Evolutionary conservation across 1,140 invertebrate species (phyloP), one percentile per base, ranked within the genome.

Genomic region (Berghia stephanieae): DNA sequence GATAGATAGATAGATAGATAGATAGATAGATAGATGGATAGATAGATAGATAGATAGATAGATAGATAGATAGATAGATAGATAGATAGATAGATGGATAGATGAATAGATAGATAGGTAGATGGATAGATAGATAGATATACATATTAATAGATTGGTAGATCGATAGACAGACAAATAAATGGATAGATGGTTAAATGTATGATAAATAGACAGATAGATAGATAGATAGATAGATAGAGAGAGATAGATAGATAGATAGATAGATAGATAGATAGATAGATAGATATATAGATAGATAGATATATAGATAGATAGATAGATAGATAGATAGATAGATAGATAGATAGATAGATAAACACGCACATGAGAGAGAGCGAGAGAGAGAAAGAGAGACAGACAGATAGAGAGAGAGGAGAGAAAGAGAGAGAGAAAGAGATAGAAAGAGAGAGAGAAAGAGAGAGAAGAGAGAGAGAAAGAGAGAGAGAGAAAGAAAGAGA

Each of bases 61-160:
- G 66, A 68, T 31, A 68, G 66, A 68, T 31, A 68, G 66, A 68
- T 31, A 68, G 66, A 68, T 31, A 68, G 66, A 68, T 31, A 68
- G 66, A 68, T 31, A 68, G 66, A 68, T 31, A 68, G 66, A 68
- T 31, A 68, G 66, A 68, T 31, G 40, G 66, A 68, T 31, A 68
- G 38, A 34, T 24, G 43, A 24, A 75, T 3, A 63, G 31, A 75
- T 16, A 60, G 36, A 66, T n/a, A 63, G 55, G 10, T 8, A 43
- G 3, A 24, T 36, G 42, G 40, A 38, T 24, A 38, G 6, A 63
- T 27, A n/a, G 46, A n/a, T n/a, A n/a, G n/a, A n/a, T n/a, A n/a
- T n/a, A n/a, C n/a, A n/a, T n/a, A n/a, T n/a, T n/a, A n/a, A n/a
- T n/a, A n/a, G n/a, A n/a, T n/a, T n/a, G n/a, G n/a, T n/a, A n/a